These are phyloP conservation scores for Andricus grossulariae DNA, from an alignment of 1,140 invertebrate genomes.

Conservation along the genomic window DNA sequence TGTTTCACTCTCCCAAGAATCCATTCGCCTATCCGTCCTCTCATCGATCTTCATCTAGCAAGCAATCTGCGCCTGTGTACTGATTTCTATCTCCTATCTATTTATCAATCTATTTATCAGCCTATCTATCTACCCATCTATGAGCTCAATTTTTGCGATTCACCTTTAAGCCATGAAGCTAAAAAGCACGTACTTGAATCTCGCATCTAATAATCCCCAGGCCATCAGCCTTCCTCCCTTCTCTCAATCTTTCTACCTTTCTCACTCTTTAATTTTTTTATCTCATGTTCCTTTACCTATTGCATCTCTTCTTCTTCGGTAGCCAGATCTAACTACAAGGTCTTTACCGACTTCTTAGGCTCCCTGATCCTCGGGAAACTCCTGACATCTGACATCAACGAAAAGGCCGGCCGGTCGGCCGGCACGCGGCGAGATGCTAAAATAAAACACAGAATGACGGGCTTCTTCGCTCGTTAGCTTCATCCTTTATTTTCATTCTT, in stretches of 20 bases:
- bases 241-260: background rate
- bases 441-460: slow-evolving; percentile 50
- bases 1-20: background rate
- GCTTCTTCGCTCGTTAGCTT: slow-evolving; percentile 48
- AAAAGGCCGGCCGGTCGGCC: slow-evolving; percentile 38
- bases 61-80: background rate
- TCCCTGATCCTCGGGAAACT: slow-evolving; percentile 14
- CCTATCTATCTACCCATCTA: slow-evolving; percentile 3
- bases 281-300: slow-evolving; percentile 17
- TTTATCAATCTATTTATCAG: slow-evolving; percentile 17
- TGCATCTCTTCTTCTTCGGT: slow-evolving; percentile 29
- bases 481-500: slow-evolving; percentile 69
- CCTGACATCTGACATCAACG: slow-evolving; percentile 43
- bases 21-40: background rate
- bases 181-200: background rate
- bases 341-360: slow-evolving; percentile 2
- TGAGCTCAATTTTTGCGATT: slow-evolving; percentile 11
- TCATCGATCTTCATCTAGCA: slow-evolving; percentile 6
- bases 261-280: slow-evolving; percentile 16
- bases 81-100: slow-evolving; percentile 12
- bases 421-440: slow-evolving; percentile 51
- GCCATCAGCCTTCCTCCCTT: slow-evolving; percentile 7
- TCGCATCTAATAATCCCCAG: slow-evolving; percentile 4
- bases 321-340: slow-evolving; percentile 10
- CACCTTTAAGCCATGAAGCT: background rate